Evolutionary conservation across 2,888 invertebrate species (phyloP), one percentile per base, ranked within the genome.

Genomic region (Nysson spinosus): DNA sequence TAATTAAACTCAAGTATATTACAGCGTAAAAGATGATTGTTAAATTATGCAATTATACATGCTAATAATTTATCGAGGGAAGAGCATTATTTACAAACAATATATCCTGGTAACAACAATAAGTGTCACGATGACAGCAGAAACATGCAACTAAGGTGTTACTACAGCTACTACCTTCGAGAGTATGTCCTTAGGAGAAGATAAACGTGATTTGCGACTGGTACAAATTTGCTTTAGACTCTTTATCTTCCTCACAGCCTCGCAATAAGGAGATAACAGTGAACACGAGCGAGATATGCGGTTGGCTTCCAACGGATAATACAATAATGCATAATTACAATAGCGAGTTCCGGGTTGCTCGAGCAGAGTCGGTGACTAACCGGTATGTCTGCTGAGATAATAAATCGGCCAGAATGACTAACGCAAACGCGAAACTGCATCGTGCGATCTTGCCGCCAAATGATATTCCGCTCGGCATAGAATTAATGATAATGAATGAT

Each of bases 271-370:
- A 22, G 52, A 57, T 69, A 61, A 69, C 4, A 19, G 42, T 20
- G 24, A 34, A 52, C 56, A 35, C 9, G 55, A 57, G 47, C 39
- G 54, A 37, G 9, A 26, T 19, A 22, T 17, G 60, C 44, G 22
- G 22, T 26, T 6, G 20, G 34, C 44, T 39, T 24, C 26, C 22
- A 26, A 12, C 14, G 28, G 62, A 65, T 69, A 72, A 70, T 69
- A 58, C 47, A 54, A 67, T 57, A 44, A 68, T 39, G 69, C 60
- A 42, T 58, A 72, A 78, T 75, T 75, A 65, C 56, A 68, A 69
- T 44, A 57, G 30, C 20, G 44, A 75, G 75, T 77, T 77, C 77
- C 77, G 77, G 77, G 75, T 77, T 60, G 55, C 20, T 35, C 32
- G 46, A 35, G 34, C 32, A 51, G 28, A 16, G 20, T 6, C 55